Evolutionary conservation across 2,888 invertebrate genomes (phyloP), one percentile per base, ranked within the genome.

Genomic region (Stenodera caucasica): DNA sequence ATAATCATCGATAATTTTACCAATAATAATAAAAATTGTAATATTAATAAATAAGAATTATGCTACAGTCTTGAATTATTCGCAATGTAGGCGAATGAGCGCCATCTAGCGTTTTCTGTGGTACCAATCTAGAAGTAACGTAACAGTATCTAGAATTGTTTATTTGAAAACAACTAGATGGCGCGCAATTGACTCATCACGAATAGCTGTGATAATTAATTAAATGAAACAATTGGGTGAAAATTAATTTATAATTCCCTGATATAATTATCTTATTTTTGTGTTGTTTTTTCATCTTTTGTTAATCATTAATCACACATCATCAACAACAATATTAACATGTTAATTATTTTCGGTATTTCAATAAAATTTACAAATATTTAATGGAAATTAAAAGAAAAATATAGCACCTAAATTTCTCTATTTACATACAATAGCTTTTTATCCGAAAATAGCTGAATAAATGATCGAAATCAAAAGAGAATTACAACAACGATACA

Each of bases 241-340:
- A 6, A 30, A 30, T 30, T 30, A 21, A 45, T 23, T 3, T 12
- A 12, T 45, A 45, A 64, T 64, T 70, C 69, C 69, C 70, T 70
- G 70, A 70, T 70, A 23, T 23, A 18, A 40, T 45, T 45, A 21
- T 23, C 3, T 45, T 23, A 45, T 18, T 40, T 40, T 40, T 23
- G 12, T 45, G 21, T 45, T 45, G 21, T 23, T 45, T 23, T 12
- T 15, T 23, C 6, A 12, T 45, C 23, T 23, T 45, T n/a, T n/a
- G n/a, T n/a, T n/a, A n/a, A n/a, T n/a, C n/a, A 21, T 45, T 45
- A 67, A 70, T 69, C 67, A 65, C 66, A 67, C 64, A 62, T 63
- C 59, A 66, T 66, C 66, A 71, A 71, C 68, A 72, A 65, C 65
- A 67, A 65, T 63, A 65, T 65, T 63, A 32, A 35, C 45, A 35